These are phyloP conservation scores for Vesta saturnalis DNA, from an alignment of 2,888 invertebrate species.

Conservation along the genomic window DNA sequence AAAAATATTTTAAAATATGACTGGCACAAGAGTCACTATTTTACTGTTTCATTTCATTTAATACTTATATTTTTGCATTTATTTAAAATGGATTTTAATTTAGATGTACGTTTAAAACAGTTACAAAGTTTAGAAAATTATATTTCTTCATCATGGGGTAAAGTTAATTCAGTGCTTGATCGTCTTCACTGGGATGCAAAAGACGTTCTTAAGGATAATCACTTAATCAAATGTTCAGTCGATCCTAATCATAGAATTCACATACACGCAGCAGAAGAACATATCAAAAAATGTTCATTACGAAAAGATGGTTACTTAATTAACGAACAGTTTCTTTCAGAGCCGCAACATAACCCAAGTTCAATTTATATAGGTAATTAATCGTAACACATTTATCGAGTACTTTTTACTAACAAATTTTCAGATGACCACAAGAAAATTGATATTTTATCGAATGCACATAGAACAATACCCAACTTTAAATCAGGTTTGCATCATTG, in stretches of 20 bases:
- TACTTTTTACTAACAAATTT: slow-evolving; percentile 42
- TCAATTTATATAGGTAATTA: slow-evolving; percentile 59
- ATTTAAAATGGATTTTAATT: slow-evolving; percentile 58
- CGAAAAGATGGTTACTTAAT: slow-evolving; percentile 62
- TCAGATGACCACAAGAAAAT: slow-evolving; percentile 62
- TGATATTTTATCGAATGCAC: slow-evolving; percentile 52
- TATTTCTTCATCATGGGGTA: slow-evolving; percentile 56
- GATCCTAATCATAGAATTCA: slow-evolving; percentile 62
- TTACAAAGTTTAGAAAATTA: slow-evolving; percentile 59
- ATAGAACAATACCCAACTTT: slow-evolving; percentile 49
- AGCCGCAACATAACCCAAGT: slow-evolving; percentile 52
- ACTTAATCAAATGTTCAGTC: slow-evolving; percentile 61
- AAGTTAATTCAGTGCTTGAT: slow-evolving; percentile 55
- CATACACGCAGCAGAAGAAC: slow-evolving; percentile 58
- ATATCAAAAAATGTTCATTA: slow-evolving; percentile 63
- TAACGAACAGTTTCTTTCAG: slow-evolving; percentile 62
- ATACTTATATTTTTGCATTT: no score
- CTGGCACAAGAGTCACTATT: no score
- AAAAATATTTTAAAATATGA: no score
- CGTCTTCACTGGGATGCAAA: slow-evolving; percentile 56
- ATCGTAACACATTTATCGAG: not conserved
- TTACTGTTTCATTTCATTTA: no score
- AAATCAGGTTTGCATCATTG: slow-evolving; percentile 57
- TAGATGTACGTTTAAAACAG: slow-evolving; percentile 59
- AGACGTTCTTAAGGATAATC: slow-evolving; percentile 55